Conservation (phyloP, 2,113 vertebrate species). For the Sminthopsis crassicaudata region DNA sequence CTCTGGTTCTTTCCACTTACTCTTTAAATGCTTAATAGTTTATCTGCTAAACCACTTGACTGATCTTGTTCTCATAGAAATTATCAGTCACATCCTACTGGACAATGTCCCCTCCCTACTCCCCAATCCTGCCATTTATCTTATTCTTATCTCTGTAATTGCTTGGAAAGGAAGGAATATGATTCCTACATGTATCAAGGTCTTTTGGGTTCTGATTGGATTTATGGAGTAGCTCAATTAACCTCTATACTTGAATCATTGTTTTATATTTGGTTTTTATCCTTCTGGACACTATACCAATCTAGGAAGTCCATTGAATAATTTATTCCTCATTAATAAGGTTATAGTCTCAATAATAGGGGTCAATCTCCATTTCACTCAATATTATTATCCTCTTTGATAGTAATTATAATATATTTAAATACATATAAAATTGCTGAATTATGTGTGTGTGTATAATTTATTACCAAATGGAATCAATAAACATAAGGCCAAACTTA, state of each 20-base stretch:
- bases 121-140: neutral
- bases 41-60: neutral
- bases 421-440: neutral
- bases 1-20: neutral
- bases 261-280: neutral
- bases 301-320: neutral
- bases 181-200: neutral
- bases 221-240: neutral
- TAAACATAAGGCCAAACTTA: too few species aligned
- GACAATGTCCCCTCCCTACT: neutral
- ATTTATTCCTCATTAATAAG: neutral
- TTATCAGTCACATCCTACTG: neutral
- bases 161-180: neutral
- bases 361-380: neutral
- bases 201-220: neutral
- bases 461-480: neutral
- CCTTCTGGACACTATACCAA: neutral
- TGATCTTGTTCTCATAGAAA: neutral
- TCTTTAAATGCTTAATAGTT: neutral
- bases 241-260: neutral
- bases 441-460: neutral
- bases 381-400: neutral
- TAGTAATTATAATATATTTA: neutral
- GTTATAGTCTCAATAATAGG: neutral
- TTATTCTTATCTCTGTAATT: neutral